Evolutionary conservation across 2,113 vertebrate genomes (phyloP), one percentile per base, ranked within the genome.

Genomic region (Tursiops truncatus): DNA sequence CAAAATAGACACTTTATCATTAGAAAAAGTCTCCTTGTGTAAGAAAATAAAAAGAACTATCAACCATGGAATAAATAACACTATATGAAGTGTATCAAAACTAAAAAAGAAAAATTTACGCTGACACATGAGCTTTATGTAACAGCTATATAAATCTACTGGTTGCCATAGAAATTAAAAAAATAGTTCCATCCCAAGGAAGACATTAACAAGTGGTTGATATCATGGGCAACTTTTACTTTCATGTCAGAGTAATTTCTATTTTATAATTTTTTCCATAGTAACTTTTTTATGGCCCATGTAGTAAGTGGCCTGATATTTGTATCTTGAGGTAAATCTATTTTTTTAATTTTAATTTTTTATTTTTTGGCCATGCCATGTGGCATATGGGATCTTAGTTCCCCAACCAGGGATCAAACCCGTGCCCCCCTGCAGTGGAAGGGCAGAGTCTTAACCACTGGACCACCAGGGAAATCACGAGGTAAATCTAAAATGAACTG

Each of bases 221-320:
- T 82, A 94, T 53, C 25, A 87, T 62, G 28, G 65, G 31, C 28
- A 96, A 41, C n/a, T 94, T 84, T 88, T 95, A 65, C 2, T 92
- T 71, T 73, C 85, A 58, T 85, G 31, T 84, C 73, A 58, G 97
- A 94, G 71, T 77, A 88, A 92, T 93, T 94, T 95, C 3, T 82
- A 76, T 88, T 95, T 82, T 77, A 62, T 95, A 70, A n/a, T 41
- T 92, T 93, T 93, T 91, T 92, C 38, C n/a, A 96, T 38, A 84
- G 15, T 1, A 96, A 50, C 2, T 17, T 91, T 83, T 83, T 92
- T 93, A 90, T 63, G 25, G 11, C 20, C 41, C 6, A 84, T 79
- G 38, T 44, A 17, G 4, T 62, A 94, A 96, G 20, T 4, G 71
- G 25, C 25, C 58, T 83, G 31, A 82, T 87, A 87, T 17, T 71